These are phyloP conservation scores for Peromyscus attwateri DNA, from an alignment of 2,797 vertebrate species.

Conservation along the genomic window DNA sequence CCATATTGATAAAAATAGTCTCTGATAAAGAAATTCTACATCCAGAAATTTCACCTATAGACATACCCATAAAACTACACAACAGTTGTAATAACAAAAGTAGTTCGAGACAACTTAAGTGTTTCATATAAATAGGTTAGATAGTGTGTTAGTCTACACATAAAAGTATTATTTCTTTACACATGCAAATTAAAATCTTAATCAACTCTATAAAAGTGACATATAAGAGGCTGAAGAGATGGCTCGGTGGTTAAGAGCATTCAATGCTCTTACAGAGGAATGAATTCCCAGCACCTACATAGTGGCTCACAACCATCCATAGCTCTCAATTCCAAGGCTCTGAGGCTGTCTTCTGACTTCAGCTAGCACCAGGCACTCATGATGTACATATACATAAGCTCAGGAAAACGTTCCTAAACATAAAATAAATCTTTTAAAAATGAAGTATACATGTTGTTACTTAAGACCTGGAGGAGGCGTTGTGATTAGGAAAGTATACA, in stretches of 20 bases:
- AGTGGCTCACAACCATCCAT: too few species aligned
- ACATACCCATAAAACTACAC: background rate
- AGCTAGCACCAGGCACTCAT: background rate
- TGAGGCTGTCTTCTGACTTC: background rate
- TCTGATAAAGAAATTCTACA: background rate
- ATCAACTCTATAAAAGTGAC: background rate
- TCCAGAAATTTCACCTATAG: background rate
- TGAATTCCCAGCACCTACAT: background rate
- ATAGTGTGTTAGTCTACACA: background rate
- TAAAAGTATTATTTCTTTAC: background rate
- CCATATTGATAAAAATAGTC: background rate
- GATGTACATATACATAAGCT: too few species aligned
- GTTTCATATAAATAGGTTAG: background rate
- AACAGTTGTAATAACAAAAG: background rate
- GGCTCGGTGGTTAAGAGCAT: too few species aligned
- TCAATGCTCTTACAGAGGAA: background rate
- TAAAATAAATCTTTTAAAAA: background rate
- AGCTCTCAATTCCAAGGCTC: background rate
- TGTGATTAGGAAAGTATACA: too few species aligned
- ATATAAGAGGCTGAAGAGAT: background rate
- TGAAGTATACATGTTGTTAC: background rate
- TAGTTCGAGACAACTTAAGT: background rate
- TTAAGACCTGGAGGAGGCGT: background rate
- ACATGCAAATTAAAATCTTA: background rate
- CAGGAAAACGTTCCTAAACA: background rate